Percentiles rank a stretch among this genome's conserved stretches.
Evolutionary conservation across 2,888 invertebrate species (phyloP).

Genomic region (Portevinia maculata): DNA sequence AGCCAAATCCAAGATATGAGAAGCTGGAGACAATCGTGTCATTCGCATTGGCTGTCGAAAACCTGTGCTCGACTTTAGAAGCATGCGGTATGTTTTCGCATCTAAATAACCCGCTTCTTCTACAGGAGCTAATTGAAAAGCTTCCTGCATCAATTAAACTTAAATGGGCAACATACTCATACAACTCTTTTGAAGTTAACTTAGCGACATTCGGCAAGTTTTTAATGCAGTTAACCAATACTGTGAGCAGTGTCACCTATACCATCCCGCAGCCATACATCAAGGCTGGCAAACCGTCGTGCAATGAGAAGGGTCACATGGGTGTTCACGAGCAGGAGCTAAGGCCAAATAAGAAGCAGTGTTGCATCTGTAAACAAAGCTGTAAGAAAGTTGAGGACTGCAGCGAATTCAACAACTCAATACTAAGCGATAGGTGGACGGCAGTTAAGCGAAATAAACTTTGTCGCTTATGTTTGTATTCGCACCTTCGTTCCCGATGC

Average conservation of each 20-base stretch:
- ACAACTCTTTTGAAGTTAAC: neutral
- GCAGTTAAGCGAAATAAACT: constrained; percentile 22
- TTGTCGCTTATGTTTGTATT: constrained; percentile 32
- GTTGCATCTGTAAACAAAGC: constrained; percentile 7
- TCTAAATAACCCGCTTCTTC: constrained; percentile 15
- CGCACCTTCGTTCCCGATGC: constrained; percentile 23
- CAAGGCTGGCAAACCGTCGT: constrained; percentile 15
- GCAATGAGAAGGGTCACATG: constrained; percentile 1
- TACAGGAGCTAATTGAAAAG: constrained; percentile 23
- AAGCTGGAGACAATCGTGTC: constrained; percentile 7
- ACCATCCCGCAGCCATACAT: neutral
- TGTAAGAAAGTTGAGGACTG: neutral
- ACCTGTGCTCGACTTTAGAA: constrained; percentile 17
- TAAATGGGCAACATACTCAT: constrained; percentile 9
- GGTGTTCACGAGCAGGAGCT: constrained; percentile 4
- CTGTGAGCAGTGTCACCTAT: constrained; percentile 9
- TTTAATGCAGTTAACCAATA: neutral
- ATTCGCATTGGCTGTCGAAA: constrained; percentile 15
- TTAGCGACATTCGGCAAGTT: constrained; percentile 11
- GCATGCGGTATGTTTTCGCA: constrained; percentile 27
- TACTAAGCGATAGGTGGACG: constrained; percentile 14
- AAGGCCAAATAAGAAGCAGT: neutral
- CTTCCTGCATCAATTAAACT: constrained; percentile 10
- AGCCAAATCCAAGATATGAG: neutral
- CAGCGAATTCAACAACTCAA: constrained; percentile 11